A percentile compares a stretch with the other conserved stretches of the same genome.
These are phyloP conservation scores for Ptiloglossa arizonensis DNA, from an alignment of 1,140 invertebrate species.

Conservation along the genomic window DNA sequence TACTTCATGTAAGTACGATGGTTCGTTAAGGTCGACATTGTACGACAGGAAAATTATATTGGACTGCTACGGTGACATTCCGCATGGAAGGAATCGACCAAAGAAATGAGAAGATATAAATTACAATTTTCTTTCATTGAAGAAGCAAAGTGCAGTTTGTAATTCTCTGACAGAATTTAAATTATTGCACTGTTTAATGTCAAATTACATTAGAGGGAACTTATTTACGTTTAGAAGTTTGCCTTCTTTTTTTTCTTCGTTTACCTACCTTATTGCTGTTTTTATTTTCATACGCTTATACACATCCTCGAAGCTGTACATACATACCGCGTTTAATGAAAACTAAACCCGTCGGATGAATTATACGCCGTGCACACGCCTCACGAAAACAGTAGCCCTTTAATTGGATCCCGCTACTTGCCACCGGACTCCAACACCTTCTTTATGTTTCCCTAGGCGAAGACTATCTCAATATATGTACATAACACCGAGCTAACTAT, in stretches of 20 bases:
- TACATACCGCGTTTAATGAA: constrained; percentile 19
- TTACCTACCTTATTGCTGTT: too few relatives aligned
- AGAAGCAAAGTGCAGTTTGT: background rate
- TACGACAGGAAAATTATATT: constrained; percentile 30
- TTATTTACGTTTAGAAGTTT: too few relatives aligned
- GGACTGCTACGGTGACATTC: background rate
- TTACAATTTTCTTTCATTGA: background rate
- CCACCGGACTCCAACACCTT: background rate
- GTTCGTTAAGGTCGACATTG: constrained; percentile 53
- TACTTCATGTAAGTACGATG: background rate
- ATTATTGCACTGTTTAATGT: too few relatives aligned
- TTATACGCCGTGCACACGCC: constrained; percentile 16
- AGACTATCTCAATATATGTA: background rate
- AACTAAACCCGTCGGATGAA: constrained; percentile 13
- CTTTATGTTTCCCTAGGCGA: background rate
- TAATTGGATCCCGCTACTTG: constrained; percentile 65
- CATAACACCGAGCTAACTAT: background rate
- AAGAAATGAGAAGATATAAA: background rate
- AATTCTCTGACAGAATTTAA: too few relatives aligned
- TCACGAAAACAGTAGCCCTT: constrained; percentile 35
- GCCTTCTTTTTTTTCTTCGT: too few relatives aligned
- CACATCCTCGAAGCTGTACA: background rate
- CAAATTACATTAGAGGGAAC: too few relatives aligned
- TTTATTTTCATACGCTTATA: too few relatives aligned
- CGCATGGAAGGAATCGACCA: background rate